Evolutionary conservation across 2,113 vertebrate genomes (phyloP).

Genomic region (Ginglymostoma cirratum): DNA sequence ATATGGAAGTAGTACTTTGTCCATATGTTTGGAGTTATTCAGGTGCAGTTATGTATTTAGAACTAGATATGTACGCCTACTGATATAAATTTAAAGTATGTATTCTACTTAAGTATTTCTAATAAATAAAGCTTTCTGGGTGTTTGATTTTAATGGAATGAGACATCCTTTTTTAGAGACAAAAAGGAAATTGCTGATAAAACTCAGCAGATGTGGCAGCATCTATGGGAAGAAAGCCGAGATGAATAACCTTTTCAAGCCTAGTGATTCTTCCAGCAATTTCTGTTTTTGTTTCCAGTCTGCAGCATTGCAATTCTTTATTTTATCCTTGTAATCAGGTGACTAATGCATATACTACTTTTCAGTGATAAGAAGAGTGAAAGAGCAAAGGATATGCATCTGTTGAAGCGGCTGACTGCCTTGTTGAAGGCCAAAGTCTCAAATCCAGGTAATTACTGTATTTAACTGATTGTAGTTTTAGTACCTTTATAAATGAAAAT

Average conservation of each 20-base stretch:
- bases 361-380: conserved; percentile 93
- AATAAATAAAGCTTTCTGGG: neutral
- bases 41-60: neutral
- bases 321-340: neutral
- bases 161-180: neutral
- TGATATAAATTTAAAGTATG: neutral
- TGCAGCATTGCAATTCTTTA: no score
- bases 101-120: neutral
- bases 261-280: no score
- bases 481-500: neutral
- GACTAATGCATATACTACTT: neutral
- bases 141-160: conserved; percentile 2
- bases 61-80: neutral
- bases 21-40: neutral
- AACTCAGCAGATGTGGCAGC: no score
- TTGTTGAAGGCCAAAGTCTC: conserved; percentile 67
- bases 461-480: no score
- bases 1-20: neutral
- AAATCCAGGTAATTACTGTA: conserved; percentile 59
- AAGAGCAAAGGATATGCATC: conserved; percentile 88
- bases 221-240: no score
- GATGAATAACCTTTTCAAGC: no score
- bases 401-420: conserved; percentile 74
- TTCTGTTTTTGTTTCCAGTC: no score
- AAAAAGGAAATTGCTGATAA: no score